A percentile compares a stretch with the other conserved stretches of the same genome.
Evolutionary conservation across 2,888 invertebrate species (phyloP).

Genomic region (Chaetoderma sp.): DNA sequence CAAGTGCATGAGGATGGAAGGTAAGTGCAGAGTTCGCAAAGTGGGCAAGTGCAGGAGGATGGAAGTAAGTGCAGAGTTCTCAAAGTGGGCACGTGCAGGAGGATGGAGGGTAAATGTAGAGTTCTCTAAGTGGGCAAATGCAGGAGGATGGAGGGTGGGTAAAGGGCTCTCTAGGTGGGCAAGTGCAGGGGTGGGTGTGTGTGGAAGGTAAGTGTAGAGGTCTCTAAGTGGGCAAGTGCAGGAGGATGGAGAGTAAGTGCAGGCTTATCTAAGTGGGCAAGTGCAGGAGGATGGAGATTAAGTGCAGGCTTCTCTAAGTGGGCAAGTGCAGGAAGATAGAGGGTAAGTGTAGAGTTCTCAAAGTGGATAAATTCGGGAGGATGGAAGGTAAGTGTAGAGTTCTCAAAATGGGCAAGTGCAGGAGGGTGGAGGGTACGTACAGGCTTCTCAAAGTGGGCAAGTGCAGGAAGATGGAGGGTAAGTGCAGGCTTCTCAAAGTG

Average conservation of each 20-base stretch:
- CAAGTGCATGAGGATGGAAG: too few relatives aligned
- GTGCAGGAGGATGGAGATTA: slow-evolving; percentile 69
- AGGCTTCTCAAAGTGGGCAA: slow-evolving; percentile 69
- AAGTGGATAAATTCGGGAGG: slow-evolving; percentile 70
- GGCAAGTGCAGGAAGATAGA: slow-evolving; percentile 69
- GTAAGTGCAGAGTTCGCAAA: too few relatives aligned
- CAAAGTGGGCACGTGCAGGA: too few relatives aligned
- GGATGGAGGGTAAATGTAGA: too few relatives aligned
- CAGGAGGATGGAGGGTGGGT: neutral
- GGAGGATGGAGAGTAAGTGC: slow-evolving; percentile 67
- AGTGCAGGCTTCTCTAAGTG: slow-evolving; percentile 68
- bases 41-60: too few relatives aligned
- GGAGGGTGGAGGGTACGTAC: slow-evolving; percentile 64
- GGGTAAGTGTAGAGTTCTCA: slow-evolving; percentile 66
- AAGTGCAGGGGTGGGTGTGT: neutral
- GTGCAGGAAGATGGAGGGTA: slow-evolving; percentile 69
- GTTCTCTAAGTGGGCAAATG: too few relatives aligned
- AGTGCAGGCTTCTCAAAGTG: slow-evolving; percentile 67
- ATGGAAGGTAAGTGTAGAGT: slow-evolving; percentile 66
- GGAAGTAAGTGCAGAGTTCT: too few relatives aligned
- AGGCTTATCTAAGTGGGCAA: slow-evolving; percentile 69
- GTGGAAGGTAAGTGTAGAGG: slow-evolving; percentile 55
- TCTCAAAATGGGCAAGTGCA: slow-evolving; percentile 70
- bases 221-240: slow-evolving; percentile 70
- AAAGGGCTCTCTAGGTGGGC: too few relatives aligned